Conservation (phyloP, 2,888 invertebrate genomes). For the Synergus itoensis region DNA sequence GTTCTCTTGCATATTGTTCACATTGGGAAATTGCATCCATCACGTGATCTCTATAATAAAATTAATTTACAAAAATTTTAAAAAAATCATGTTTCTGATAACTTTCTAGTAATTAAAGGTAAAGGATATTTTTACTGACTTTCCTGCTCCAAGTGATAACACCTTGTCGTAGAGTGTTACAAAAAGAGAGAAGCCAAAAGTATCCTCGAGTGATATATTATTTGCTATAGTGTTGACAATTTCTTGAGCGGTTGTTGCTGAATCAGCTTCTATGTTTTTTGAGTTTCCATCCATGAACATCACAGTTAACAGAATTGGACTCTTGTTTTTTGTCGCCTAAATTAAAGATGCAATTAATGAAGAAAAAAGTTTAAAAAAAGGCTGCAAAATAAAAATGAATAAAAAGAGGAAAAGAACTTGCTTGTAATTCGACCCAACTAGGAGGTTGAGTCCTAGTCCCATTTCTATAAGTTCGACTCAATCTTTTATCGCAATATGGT, state of each 20-base stretch:
- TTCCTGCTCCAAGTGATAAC: conserved; percentile 63
- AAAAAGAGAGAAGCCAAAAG: conserved; percentile 95
- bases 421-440: conserved; percentile 90
- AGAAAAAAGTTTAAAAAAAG: background rate
- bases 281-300: conserved; percentile 93
- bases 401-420: background rate
- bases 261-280: conserved; percentile 91
- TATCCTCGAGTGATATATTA: conserved; percentile 87
- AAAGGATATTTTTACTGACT: conserved; percentile 48
- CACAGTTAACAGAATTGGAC: conserved; percentile 89
- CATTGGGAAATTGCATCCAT: conserved; percentile 98
- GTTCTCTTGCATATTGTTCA: conserved; percentile 96
- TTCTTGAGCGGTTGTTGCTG: conserved; percentile 94
- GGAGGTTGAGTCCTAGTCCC: conserved; percentile 95
- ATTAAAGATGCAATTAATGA: background rate
- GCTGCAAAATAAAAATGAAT: background rate
- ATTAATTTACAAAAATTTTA: too few species aligned
- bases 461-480: conserved; percentile 91
- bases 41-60: conserved; percentile 88
- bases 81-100: too few species aligned
- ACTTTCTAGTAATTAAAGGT: background rate
- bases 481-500: conserved; percentile 91
- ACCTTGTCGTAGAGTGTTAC: conserved; percentile 94
- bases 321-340: conserved; percentile 89
- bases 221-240: conserved; percentile 89